Evolutionary conservation across 2,113 vertebrate species (phyloP), one percentile per base, ranked within the genome.

Genomic region (Circaetus cinerascens): DNA sequence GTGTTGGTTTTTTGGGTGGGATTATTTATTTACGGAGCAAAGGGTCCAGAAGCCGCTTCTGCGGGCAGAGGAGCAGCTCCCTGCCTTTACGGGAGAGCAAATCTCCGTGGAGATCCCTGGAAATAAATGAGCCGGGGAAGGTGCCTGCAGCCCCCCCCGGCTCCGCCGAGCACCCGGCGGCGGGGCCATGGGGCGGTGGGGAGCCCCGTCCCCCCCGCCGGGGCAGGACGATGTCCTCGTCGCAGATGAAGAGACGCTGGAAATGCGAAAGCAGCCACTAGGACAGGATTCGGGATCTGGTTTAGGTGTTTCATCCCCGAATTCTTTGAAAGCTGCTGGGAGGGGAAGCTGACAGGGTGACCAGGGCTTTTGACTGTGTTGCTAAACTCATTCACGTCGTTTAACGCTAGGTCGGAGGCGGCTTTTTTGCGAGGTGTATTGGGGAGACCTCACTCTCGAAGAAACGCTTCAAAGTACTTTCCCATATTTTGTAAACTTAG

Each of bases 141-240:
- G 46, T 64, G n/a, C 10, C 76, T 30, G 69, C 53, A 46, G 19
- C 7, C 1, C 25, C 38, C 13, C 11, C 41, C 10, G 11, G 9
- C 29, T 85, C 48, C 77, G 57, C 23, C 59, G 5, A 38, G 36
- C 20, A 34, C 25, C 16, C 34, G 45, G 77, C 5, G 21, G 14
- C 2, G 45, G 22, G 32, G 36, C 15, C 8, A 27, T 20, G 15
- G 51, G 38, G 77, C 6, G 18, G 14, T 2, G 40, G 26, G 32
- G 10, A 2, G 25, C 43, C 32, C 3, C 11, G 25, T 14, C 7
- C 3, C 41, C 38, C 30, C 26, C 7, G 3, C 6, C 9, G 23
- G 22, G n/a, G 25, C 40, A 73, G 87, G 69, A 29, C 26, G 1
- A 13, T n/a, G 46, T 60, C 55, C 25, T 30, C 20, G 32, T 26